Percentiles rank a stretch among this genome's conserved stretches.
phyloP scores from a whole-genome alignment of 2,113 vertebrate species.

The Platichthys stellatus region DNA sequence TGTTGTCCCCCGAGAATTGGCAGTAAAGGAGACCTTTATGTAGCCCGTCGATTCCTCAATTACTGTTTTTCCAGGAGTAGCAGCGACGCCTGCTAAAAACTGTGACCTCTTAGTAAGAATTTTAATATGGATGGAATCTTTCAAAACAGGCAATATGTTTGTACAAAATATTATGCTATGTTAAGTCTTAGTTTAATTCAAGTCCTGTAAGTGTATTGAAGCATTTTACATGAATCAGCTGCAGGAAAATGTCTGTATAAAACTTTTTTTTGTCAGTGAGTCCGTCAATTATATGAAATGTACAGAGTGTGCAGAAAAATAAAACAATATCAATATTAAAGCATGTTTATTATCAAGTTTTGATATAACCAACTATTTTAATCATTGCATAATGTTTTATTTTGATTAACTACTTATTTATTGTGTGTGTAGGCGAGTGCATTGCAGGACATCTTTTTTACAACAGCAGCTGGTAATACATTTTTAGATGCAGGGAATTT shows the following conservation, averaged over 20 bases:
- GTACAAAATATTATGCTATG: no score
- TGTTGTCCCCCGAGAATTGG: constrained; percentile 14
- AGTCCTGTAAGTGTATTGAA: neutral
- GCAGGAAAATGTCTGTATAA: neutral
- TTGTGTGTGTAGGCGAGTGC: neutral
- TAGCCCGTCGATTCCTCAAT: constrained; percentile 27
- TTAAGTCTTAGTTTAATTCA: no score
- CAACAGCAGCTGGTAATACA: neutral
- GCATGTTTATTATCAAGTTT: no score
- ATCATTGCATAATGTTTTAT: no score
- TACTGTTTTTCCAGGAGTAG: constrained; percentile 28
- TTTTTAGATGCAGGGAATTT: constrained; percentile 3
- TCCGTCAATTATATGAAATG: neutral
- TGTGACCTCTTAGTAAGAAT: neutral
- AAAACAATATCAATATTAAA: no score
- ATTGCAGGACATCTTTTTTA: neutral
- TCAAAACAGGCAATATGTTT: neutral
- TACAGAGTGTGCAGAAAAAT: no score
- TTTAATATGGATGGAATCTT: constrained; percentile 5
- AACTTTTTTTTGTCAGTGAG: neutral
- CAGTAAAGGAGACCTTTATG: constrained; percentile 29
- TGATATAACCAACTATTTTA: no score
- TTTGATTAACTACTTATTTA: neutral
- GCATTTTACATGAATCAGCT: neutral
- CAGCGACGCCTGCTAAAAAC: constrained; percentile 1